Percentiles rank a stretch among this genome's conserved stretches.
Evolutionary conservation across 2,797 vertebrate species (phyloP).

Genomic region (Cossypha polioptera): DNA sequence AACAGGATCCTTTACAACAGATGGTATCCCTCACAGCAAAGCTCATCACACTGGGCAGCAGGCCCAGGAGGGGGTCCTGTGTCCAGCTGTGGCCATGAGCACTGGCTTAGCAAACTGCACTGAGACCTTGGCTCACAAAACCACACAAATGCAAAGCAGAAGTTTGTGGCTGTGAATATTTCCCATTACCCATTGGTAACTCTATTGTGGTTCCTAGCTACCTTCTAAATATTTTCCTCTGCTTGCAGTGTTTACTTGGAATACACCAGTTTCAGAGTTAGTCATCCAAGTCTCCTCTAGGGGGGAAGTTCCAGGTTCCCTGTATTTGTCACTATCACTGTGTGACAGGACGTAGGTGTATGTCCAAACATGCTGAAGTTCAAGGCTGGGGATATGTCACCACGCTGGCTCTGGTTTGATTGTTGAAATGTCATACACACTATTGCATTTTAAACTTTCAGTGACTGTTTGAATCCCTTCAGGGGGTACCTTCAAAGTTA

Average conservation of each 20-base stretch:
- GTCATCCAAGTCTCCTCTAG: neutral
- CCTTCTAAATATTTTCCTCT: slow-evolving; percentile 12
- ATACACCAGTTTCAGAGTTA: neutral
- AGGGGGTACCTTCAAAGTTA: neutral
- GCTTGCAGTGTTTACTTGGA: neutral
- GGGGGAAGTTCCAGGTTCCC: neutral
- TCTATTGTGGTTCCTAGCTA: neutral
- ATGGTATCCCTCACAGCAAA: neutral
- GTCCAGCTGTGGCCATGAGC: neutral
- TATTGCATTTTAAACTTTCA: neutral
- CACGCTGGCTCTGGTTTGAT: neutral
- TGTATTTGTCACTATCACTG: neutral
- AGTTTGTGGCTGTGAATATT: neutral
- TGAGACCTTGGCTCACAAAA: neutral
- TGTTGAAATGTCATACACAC: neutral
- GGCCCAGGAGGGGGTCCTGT: neutral
- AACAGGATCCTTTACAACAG: neutral
- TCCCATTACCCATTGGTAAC: neutral
- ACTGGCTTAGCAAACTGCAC: neutral
- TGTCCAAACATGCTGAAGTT: neutral
- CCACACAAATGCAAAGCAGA: neutral
- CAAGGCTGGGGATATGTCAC: neutral
- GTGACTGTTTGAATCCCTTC: neutral
- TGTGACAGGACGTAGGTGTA: neutral
- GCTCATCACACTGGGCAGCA: neutral